A percentile compares a stretch with the other conserved stretches of the same genome.
Evolutionary conservation across 2,113 vertebrate genomes (phyloP).

Genomic region (Apaloderma vittatum): DNA sequence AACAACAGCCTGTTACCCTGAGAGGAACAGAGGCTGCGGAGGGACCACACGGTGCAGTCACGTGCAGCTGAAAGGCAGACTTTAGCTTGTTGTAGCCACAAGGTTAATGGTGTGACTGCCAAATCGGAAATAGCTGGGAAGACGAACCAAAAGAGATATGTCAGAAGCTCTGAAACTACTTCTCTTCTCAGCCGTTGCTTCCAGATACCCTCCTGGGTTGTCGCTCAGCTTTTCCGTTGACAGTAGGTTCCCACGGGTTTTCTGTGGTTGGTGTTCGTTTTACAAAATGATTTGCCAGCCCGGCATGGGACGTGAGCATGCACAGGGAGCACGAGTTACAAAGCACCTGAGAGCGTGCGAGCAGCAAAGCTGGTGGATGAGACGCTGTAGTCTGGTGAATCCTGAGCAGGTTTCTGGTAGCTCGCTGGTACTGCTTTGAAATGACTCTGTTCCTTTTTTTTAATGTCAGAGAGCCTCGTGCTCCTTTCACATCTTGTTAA

Average conservation of each 20-base stretch:
- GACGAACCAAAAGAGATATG: not conserved
- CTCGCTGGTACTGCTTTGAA: not conserved
- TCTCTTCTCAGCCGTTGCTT: not conserved
- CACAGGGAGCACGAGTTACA: not conserved
- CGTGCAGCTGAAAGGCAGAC: accelerated
- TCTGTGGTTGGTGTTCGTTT: not conserved
- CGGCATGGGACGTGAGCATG: not conserved
- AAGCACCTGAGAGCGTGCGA: not conserved
- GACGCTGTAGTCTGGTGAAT: not conserved
- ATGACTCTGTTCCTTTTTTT: not conserved
- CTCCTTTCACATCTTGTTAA: not conserved
- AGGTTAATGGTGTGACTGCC: not conserved
- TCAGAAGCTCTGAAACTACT: not conserved
- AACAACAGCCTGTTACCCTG: not conserved
- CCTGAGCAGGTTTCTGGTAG: not conserved
- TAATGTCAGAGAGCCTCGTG: not conserved
- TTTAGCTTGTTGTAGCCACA: not conserved
- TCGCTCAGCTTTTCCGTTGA: not conserved
- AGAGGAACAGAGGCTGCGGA: not conserved
- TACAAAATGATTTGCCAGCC: not conserved
- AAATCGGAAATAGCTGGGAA: not conserved
- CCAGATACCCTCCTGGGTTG: not conserved
- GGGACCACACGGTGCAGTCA: not conserved
- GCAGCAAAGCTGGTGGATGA: not conserved
- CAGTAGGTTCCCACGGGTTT: not conserved